Evolutionary conservation across 2,888 invertebrate species (phyloP).

Genomic region (Lepidochitona cinerea): DNA sequence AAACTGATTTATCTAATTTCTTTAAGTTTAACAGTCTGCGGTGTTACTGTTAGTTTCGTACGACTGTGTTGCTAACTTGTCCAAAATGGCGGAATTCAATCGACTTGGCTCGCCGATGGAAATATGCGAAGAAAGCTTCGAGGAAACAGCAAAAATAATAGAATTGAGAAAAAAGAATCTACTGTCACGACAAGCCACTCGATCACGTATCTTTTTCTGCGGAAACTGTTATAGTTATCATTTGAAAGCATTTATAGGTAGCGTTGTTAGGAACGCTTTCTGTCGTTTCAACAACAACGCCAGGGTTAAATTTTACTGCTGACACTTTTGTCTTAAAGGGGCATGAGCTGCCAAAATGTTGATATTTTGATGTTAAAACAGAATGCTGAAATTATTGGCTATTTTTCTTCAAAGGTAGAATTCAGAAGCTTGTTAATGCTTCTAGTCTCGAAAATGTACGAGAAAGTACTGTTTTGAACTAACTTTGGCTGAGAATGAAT

Average conservation of each 20-base stretch:
- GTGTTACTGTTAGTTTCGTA: no score
- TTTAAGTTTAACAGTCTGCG: no score
- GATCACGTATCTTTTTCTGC: slow-evolving; percentile 63
- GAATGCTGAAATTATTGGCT: no score
- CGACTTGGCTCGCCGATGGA: slow-evolving; percentile 42
- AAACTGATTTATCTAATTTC: no score
- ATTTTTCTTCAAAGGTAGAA: no score
- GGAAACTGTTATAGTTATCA: no score
- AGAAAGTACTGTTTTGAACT: no score
- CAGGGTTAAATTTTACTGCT: not conserved
- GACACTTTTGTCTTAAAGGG: not conserved
- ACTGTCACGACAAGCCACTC: slow-evolving; percentile 45
- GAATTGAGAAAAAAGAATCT: slow-evolving; percentile 47
- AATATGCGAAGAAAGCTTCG: slow-evolving; percentile 55
- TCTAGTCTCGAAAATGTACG: no score
- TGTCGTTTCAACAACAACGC: not conserved
- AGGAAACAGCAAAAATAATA: slow-evolving; percentile 44
- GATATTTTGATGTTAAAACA: no score
- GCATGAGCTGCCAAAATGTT: not conserved
- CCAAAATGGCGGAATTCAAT: slow-evolving; percentile 5
- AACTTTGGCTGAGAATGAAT: no score
- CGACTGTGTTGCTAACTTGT: slow-evolving; percentile 11
- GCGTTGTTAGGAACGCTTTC: not conserved
- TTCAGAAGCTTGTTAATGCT: no score
- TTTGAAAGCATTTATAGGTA: no score